Evolutionary conservation across 92 coral and sea anemone species (phyloP).

Genomic region (Epizoanthus fatuus): DNA sequence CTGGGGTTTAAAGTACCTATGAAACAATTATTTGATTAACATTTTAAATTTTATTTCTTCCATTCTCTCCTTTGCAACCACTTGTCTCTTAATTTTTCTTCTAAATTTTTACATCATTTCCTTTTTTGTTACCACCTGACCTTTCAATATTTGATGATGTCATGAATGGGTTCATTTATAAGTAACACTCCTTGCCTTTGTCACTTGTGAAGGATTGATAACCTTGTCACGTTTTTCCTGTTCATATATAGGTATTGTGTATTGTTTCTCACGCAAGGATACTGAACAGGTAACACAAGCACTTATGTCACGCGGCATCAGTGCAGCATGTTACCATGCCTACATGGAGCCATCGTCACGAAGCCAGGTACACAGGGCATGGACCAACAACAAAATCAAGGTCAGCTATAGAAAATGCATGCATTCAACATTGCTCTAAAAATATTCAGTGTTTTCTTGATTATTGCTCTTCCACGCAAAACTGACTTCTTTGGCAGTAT

Average conservation of each 20-base stretch:
- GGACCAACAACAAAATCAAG: conserved; percentile 89
- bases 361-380: conserved; percentile 87
- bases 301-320: conserved; percentile 70
- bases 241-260: conserved; percentile 75
- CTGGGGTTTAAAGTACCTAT: too few relatives aligned
- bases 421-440: neutral
- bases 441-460: neutral
- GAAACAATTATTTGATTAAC: too few relatives aligned
- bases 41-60: too few relatives aligned
- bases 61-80: too few relatives aligned
- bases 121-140: neutral
- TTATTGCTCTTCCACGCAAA: too few relatives aligned
- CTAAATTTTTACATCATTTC: too few relatives aligned
- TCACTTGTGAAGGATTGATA: neutral
- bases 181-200: neutral
- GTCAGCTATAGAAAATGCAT: conserved; percentile 32
- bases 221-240: neutral
- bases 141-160: neutral
- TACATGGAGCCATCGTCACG: conserved; percentile 81
- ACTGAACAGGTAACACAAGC: conserved; percentile 83
- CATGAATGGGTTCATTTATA: neutral
- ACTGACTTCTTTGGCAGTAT: too few relatives aligned
- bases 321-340: conserved; percentile 97
- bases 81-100: too few relatives aligned
- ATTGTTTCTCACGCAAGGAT: conserved; percentile 94